Percentiles rank a stretch among this genome's conserved stretches.
Evolutionary conservation across 2,888 invertebrate genomes (phyloP).

Genomic region (Aspidiotus destructor): DNA sequence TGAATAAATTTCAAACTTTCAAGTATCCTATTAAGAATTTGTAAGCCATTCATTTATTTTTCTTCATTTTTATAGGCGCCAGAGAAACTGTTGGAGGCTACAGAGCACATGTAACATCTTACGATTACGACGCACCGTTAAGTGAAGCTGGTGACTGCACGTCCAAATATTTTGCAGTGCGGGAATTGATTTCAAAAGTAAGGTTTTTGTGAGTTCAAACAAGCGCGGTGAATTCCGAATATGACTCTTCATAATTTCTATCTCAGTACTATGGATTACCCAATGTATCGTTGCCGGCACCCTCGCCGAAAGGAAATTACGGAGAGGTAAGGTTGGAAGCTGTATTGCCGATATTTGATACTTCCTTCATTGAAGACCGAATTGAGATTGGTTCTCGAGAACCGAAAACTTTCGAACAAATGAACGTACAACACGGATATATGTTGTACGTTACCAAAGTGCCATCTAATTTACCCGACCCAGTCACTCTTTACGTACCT

Average conservation of each 20-base stretch:
- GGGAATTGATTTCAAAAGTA: conserved; percentile 50
- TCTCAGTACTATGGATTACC: conserved; percentile 40
- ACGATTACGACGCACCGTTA: conserved; percentile 87
- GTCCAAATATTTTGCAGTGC: conserved; percentile 63
- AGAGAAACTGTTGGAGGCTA: conserved; percentile 41
- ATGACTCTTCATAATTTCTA: no score
- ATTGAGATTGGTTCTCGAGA: conserved; percentile 16
- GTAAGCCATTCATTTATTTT: no score
- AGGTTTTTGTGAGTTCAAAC: background rate
- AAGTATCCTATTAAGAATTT: no score
- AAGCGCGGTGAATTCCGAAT: background rate
- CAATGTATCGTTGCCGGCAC: conserved; percentile 48
- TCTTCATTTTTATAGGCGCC: no score
- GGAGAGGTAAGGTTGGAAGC: conserved; percentile 51
- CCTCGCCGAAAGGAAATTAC: conserved; percentile 55
- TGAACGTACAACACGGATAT: conserved; percentile 53
- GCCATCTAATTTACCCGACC: conserved; percentile 41
- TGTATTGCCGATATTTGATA: conserved; percentile 41
- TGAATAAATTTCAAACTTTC: no score
- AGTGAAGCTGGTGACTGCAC: conserved; percentile 83
- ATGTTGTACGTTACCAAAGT: conserved; percentile 54
- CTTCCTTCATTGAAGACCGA: conserved; percentile 34
- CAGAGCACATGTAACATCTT: conserved; percentile 66
- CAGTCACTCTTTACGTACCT: conserved; percentile 46
- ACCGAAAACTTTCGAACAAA: conserved; percentile 54